Evolutionary conservation across 2,888 invertebrate species (phyloP).

Genomic region (Tinea pellionella): DNA sequence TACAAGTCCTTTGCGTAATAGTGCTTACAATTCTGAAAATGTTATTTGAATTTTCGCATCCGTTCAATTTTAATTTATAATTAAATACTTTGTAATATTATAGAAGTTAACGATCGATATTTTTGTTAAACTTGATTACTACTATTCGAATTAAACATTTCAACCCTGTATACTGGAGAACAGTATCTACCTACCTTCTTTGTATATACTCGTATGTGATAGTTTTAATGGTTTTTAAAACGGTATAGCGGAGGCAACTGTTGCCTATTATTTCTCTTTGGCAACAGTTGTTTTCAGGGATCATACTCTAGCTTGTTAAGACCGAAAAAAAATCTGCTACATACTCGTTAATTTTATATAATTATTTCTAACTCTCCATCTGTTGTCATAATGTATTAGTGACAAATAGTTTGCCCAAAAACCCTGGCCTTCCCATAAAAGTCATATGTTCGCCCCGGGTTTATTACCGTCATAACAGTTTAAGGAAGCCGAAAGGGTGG

Average conservation of each 20-base stretch:
- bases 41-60: background rate
- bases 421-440: slow-evolving; percentile 41
- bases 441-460: slow-evolving; percentile 57
- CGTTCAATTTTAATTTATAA: background rate
- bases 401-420: slow-evolving; percentile 52
- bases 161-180: too few species aligned
- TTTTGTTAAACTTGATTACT: too few species aligned
- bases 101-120: too few species aligned
- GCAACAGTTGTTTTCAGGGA: too few species aligned
- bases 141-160: too few species aligned
- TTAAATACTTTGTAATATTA: background rate
- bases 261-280: too few species aligned
- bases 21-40: slow-evolving; percentile 31
- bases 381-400: slow-evolving; percentile 36
- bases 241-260: too few species aligned
- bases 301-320: too few species aligned
- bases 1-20: slow-evolving; percentile 17
- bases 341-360: background rate
- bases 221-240: too few species aligned
- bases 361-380: background rate
- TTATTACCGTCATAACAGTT: slow-evolving; percentile 66
- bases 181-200: too few species aligned
- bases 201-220: too few species aligned
- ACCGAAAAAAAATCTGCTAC: background rate
- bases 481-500: slow-evolving; percentile 64